A percentile compares a stretch with the other conserved stretches of the same genome.
Conservation (phyloP, 2,797 vertebrate genomes). For the Amphiprion clarkii region DNA sequence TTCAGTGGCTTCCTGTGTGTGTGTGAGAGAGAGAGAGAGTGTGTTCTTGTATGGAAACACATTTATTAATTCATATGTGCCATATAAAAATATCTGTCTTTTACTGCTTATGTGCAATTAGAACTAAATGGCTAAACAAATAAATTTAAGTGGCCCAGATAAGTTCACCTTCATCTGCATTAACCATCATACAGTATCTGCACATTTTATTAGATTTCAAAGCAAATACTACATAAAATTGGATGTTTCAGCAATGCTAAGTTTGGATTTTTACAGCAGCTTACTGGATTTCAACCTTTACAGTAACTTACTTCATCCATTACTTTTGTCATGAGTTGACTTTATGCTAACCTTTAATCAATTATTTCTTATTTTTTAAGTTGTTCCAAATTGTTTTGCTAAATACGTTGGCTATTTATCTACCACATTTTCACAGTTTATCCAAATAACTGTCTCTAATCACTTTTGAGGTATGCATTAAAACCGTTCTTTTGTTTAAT, state of each 20-base stretch:
- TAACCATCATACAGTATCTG: too few relatives aligned
- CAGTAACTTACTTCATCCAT: too few relatives aligned
- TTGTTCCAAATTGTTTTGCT: too few relatives aligned
- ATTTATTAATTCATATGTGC: slow-evolving; percentile 36
- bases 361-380: too few relatives aligned
- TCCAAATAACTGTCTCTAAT: not conserved
- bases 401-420: too few relatives aligned
- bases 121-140: not conserved
- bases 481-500: not conserved
- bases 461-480: not conserved
- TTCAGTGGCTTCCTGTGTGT: slow-evolving; percentile 81
- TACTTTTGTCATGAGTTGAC: too few relatives aligned
- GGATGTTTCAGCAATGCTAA: not conserved
- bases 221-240: not conserved
- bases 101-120: not conserved
- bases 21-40: not conserved
- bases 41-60: slow-evolving; percentile 22
- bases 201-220: not conserved
- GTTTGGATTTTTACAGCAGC: too few relatives aligned
- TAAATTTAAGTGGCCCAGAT: not conserved
- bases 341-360: too few relatives aligned
- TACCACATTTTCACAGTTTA: not conserved
- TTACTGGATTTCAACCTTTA: too few relatives aligned
- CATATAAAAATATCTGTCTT: not conserved
- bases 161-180: not conserved